phyloP scores from a whole-genome alignment of 1,140 invertebrate species.

The Manduca sexta region DNA sequence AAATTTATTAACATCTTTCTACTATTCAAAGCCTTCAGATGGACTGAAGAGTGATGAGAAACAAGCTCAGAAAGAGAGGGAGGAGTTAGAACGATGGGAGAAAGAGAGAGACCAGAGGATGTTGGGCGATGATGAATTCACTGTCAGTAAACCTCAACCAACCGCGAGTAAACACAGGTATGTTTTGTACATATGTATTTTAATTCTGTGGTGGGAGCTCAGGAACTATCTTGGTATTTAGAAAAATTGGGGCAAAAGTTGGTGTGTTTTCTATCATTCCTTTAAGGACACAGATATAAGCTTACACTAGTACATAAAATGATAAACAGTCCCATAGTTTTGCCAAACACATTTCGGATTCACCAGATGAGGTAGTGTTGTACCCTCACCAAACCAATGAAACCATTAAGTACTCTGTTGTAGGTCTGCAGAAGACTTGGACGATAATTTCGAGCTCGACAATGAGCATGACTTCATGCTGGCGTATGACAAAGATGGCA shows the following conservation, averaged over 20 bases:
- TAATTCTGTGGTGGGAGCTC: too few species aligned
- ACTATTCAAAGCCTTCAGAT: slow-evolving; percentile 84
- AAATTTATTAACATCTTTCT: too few species aligned
- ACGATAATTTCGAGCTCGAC: slow-evolving; percentile 79
- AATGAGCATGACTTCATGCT: slow-evolving; percentile 70
- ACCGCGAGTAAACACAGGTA: slow-evolving; percentile 48
- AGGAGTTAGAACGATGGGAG: slow-evolving; percentile 86
- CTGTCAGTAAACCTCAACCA: slow-evolving; percentile 39
- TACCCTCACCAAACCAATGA: too few species aligned
- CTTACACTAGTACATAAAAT: too few species aligned
- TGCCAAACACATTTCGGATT: too few species aligned
- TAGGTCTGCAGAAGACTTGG: slow-evolving; percentile 87
- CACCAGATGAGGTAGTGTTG: too few species aligned
- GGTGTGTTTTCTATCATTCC: too few species aligned
- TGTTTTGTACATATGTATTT: too few species aligned
- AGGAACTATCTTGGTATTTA: too few species aligned
- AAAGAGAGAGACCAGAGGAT: slow-evolving; percentile 84
- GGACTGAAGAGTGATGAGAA: slow-evolving; percentile 88
- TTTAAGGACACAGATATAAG: too few species aligned
- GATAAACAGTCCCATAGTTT: too few species aligned
- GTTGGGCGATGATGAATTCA: slow-evolving; percentile 73
- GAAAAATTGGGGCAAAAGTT: too few species aligned
- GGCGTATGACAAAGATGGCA: slow-evolving; percentile 72
- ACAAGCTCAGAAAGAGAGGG: slow-evolving; percentile 85
- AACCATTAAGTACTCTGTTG: slow-evolving; percentile 31